Evolutionary conservation across 1,140 invertebrate species (phyloP), one percentile per base, ranked within the genome.

Genomic region (Meloidogyne chitwoodi): DNA sequence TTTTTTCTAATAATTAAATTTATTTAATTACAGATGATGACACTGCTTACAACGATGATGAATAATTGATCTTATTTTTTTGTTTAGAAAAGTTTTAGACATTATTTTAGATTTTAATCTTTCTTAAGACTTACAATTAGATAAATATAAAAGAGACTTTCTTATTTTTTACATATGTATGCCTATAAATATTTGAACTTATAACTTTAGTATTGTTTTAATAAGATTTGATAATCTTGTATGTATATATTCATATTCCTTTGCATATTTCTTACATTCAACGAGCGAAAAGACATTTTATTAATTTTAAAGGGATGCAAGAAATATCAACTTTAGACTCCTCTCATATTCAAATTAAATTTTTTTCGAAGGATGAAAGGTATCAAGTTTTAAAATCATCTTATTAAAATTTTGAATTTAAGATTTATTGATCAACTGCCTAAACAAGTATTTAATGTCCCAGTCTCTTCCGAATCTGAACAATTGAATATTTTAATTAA

Each of bases 401-500:
- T 62, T n/a, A n/a, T n/a, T n/a, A n/a, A n/a, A 14, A 3, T 38
- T 70, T 70, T 61, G 5, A 11, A 6, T 75, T 75, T 48, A 19
- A 70, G 64, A 1, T 68, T 27, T 44, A 29, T n/a, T 24, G n/a
- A 77, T 6, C 38, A 27, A 24, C 11, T 77, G 27, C 76, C 76
- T 10, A 56, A 38, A 14, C 63, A 77, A 26, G 14, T 65, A 10
- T 64, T 77, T 29, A 77, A 77, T 62, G 76, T 77, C 0, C 76
- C 76, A 22, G 34, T 62, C 19, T 75, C 75, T 0, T 77, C 76
- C 22, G 62, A 64, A 2, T 11, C 66, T 11, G 74, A 77, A 2
- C 71, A 77, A 31, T 38, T 79, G 5, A 79, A 78, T 79, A 27
- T 68, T 62, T 38, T 79, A 5, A 34, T 79, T 38, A 79, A 79